Conservation (phyloP, 2,888 invertebrate genomes). For the Agonum fuliginosum region DNA sequence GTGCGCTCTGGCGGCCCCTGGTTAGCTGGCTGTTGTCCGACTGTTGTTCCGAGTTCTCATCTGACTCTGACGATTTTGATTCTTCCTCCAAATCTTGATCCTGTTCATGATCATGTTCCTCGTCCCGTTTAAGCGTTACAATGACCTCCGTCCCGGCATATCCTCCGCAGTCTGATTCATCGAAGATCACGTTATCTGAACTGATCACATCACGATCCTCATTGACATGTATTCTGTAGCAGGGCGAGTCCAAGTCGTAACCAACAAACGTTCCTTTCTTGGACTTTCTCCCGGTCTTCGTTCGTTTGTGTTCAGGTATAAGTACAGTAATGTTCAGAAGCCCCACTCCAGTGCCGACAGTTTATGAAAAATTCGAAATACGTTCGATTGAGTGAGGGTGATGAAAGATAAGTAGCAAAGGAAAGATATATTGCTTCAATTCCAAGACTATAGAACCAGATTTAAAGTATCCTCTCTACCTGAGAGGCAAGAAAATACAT, state of each 20-base stretch:
- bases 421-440: too few species aligned
- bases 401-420: too few species aligned
- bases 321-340: too few species aligned
- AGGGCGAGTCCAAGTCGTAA: constrained; percentile 62
- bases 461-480: too few species aligned
- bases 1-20: constrained; percentile 24
- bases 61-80: background rate
- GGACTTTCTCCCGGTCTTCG: constrained; percentile 60
- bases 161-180: background rate
- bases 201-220: constrained; percentile 60
- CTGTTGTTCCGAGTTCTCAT: background rate
- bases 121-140: background rate
- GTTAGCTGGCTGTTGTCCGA: background rate
- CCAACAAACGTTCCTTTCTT: constrained; percentile 63
- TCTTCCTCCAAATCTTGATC: background rate
- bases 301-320: constrained; percentile 59
- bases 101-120: background rate
- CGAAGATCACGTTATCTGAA: background rate
- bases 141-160: background rate
- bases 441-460: too few species aligned
- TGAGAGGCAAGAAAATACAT: too few species aligned
- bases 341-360: too few species aligned
- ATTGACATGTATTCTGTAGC: constrained; percentile 60
- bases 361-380: too few species aligned
- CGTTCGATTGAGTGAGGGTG: too few species aligned